Base-by-base conservation (phyloP, 2,888 invertebrate genomes). In the Caenorhabditis macrosperma region DNA sequence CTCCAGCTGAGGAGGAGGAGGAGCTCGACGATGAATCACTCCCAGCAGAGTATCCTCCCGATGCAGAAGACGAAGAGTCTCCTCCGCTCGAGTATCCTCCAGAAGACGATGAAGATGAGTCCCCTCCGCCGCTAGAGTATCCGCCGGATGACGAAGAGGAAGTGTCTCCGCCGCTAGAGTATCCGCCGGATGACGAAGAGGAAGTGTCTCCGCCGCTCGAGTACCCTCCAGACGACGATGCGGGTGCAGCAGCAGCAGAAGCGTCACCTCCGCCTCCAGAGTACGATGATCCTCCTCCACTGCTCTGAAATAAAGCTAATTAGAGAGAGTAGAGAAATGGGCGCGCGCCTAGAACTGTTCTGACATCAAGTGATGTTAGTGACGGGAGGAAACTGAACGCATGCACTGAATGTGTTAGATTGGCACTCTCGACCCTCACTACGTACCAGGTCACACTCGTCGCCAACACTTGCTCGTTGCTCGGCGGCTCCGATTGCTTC, bases 1-100 rank as follows among this genome's bases (percentile, higher is more conserved):
- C 67, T 28, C 67, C 75, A 54, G 74, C 59, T 12, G 52, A 74
- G 22, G 38, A 41, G n/a, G 30, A 48, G 15, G 60, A 60, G 35
- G 60, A 50, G 55, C 60, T 44, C 44, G 61, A 17, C 57, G 64
- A 63, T 64, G 72, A 72, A 59, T 61, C 61, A 55, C 67, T 68
- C 59, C 68, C 59, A 6, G 46, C 55, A 26, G 67, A 67, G 41
- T 78, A 78, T 46, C 66, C 78, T 20, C 77, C 77, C 5, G 63
- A 57, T 41, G 67, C 57, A 20, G 66, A 30, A 15, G 64, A 46
- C 12, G 66, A 60, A 12, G 26, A 10, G 3, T 24, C 75, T 20
- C 64, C 67, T 17, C 64, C 38, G 35, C 64, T 52, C 22, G 67
- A 67, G 20, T 52, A 52, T 20, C 66, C 66, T 38, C 52, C 64